These are phyloP conservation scores for Apoderus coryli DNA, from an alignment of 2,888 invertebrate species.

Conservation along the genomic window DNA sequence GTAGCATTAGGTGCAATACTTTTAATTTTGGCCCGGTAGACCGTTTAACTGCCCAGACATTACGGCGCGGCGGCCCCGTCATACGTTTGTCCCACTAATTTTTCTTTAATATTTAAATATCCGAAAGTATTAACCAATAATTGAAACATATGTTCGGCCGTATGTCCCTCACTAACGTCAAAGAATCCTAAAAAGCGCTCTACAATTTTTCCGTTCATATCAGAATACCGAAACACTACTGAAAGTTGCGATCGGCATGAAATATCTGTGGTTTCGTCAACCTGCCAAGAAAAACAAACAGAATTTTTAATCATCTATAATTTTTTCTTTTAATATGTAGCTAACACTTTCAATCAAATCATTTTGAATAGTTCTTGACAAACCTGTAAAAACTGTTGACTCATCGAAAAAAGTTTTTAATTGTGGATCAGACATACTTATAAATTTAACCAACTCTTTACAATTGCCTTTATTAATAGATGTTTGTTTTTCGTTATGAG, in stretches of 20 bases:
- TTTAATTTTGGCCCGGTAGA: too few species aligned
- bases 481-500: constrained; percentile 8
- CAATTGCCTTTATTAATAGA: constrained; percentile 8
- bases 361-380: constrained; percentile 15
- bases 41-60: too few species aligned
- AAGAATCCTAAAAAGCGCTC: constrained; percentile 24
- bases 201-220: constrained; percentile 15
- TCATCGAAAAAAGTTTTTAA: constrained; percentile 11
- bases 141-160: constrained; percentile 16
- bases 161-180: constrained; percentile 20
- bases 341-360: constrained; percentile 13
- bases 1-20: too few species aligned
- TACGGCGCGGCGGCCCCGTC: too few species aligned
- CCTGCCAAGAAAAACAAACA: constrained; percentile 13
- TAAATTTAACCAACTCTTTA: constrained; percentile 3
- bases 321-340: constrained; percentile 5
- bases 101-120: too few species aligned
- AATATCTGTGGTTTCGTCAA: constrained; percentile 17
- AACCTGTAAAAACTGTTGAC: constrained; percentile 11
- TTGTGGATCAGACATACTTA: constrained; percentile 2
- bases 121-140: constrained; percentile 1
- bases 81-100: too few species aligned
- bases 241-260: constrained; percentile 18
- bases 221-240: constrained; percentile 21
- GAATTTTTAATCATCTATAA: constrained; percentile 11